Evolutionary conservation across 1,140 invertebrate genomes (phyloP), one percentile per base, ranked within the genome.

Genomic region (Drosophila pandora): DNA sequence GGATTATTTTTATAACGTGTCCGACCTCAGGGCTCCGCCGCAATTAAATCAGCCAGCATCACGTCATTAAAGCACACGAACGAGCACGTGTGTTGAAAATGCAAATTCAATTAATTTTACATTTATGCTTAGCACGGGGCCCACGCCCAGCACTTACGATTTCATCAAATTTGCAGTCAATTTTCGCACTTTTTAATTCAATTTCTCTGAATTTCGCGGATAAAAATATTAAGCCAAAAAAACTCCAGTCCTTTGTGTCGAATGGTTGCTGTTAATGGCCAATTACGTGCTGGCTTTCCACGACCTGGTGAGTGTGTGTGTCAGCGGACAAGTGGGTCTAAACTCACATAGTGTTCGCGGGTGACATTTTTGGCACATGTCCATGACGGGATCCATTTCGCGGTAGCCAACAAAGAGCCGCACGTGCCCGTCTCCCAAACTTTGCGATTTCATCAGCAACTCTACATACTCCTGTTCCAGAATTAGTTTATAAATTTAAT

Each of bases 1-100:
- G 83, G 84, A 88, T 88, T 88, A 88, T 88, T 88, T 88, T 89
- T 84, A 88, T 89, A 85, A 87, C 73, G 78, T 84, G 63, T 48
- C 41, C 57, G 34, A 37, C 52, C 59, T 39, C 28, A 37, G 28
- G 23, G 34, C 43, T 49, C 43, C 34, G 49, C 59, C 65, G 43
- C 74, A 82, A 82, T 78, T 78, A 78, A 83, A 72, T 60, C 63
- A 37, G 47, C 43, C 61, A 67, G 73, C 61, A 68, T 69, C 56
- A 32, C 55, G 53, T 45, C 48, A 75, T 69, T 58, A 71, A 81
- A 87, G 64, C 28, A 21, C 41, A 43, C 41, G 41, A 13, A 17
- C n/a, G n/a, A 43, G 10, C 28, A 13, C 25, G 50, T 55, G 48
- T 62, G 62, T 58, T 71, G 13, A 68, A 87, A 76, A 88, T 88